Conservation (phyloP, 2,888 invertebrate genomes). For the Antheraea yamamai region DNA sequence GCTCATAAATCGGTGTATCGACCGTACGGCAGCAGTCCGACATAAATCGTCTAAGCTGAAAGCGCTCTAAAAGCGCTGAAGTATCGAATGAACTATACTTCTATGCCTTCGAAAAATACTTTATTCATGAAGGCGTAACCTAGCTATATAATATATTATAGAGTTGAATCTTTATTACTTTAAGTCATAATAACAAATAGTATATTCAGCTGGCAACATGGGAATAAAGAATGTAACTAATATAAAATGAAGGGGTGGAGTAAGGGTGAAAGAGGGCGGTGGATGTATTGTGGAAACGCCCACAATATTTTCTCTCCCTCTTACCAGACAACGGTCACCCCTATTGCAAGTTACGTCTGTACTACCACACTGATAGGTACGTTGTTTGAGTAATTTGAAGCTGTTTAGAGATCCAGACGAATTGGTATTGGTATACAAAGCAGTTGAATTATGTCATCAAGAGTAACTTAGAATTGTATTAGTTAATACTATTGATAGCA, state of each 20-base stretch:
- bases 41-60: too few species aligned
- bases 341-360: neutral
- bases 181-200: neutral
- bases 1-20: too few species aligned
- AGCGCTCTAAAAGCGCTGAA: too few species aligned
- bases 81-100: too few species aligned
- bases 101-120: too few species aligned
- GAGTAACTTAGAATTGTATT: too few species aligned
- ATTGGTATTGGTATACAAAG: neutral
- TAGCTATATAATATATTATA: neutral
- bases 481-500: neutral
- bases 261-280: neutral
- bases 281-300: neutral
- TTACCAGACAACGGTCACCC: neutral
- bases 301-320: conserved; percentile 5
- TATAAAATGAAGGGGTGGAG: neutral
- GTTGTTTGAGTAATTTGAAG: neutral
- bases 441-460: neutral
- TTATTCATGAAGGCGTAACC: neutral
- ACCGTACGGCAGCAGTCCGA: too few species aligned
- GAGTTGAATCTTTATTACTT: neutral
- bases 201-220: neutral
- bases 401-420: neutral
- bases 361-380: neutral
- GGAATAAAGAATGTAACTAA: neutral